These are phyloP conservation scores for Prorops nasuta DNA, from an alignment of 1,140 invertebrate genomes.

Conservation along the genomic window DNA sequence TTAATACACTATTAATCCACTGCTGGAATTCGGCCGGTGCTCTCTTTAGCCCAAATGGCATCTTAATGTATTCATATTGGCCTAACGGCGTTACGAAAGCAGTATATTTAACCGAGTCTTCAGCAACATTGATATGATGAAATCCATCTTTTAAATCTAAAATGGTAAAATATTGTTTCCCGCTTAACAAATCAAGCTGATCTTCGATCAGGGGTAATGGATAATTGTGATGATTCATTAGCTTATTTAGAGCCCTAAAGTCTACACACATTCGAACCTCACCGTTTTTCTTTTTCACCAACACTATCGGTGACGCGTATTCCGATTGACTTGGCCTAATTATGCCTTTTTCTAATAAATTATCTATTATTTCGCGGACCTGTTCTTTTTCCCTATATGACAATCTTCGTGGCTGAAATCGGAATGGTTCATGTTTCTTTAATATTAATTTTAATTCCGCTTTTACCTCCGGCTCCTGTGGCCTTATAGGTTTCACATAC, in stretches of 20 bases:
- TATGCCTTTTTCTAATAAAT: conserved; percentile 37
- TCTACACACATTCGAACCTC: conserved; percentile 1
- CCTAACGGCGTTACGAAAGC: not conserved
- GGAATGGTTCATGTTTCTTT: conserved; percentile 34
- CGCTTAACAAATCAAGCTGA: not conserved
- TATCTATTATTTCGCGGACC: conserved; percentile 35
- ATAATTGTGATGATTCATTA: not conserved
- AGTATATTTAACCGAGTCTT: not conserved
- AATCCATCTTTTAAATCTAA: not conserved
- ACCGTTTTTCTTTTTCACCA: conserved; percentile 31
- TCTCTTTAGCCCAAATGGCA: conserved; percentile 1
- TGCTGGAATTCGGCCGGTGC: not conserved
- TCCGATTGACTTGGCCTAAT: conserved; percentile 38
- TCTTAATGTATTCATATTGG: conserved; percentile 1
- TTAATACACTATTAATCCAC: not conserved
- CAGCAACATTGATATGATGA: not conserved
- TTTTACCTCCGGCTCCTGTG: conserved; percentile 2
- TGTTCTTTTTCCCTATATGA: conserved; percentile 25
- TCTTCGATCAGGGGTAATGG: not conserved
- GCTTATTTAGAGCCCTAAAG: not conserved
- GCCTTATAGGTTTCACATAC: no score
- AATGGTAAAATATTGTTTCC: not conserved
- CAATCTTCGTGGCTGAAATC: conserved; percentile 27
- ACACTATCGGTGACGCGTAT: conserved; percentile 28
- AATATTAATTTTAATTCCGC: conserved; percentile 23